phyloP scores from a whole-genome alignment of 1,140 invertebrate species.

The Macrostomum lignano region DNA sequence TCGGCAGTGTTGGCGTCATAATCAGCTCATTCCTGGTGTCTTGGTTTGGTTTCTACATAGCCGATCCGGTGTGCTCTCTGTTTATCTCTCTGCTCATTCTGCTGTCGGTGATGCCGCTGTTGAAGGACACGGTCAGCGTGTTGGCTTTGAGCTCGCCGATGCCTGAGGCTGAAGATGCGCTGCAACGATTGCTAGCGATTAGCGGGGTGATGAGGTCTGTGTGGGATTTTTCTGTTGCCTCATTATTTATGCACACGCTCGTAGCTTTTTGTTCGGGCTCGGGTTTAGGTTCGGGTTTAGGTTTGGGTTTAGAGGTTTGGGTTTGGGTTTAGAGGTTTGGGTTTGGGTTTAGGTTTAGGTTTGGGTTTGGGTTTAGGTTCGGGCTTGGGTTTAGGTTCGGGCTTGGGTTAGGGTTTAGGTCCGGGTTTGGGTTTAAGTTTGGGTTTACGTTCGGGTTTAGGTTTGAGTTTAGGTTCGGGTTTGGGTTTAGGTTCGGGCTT shows the following conservation, averaged over 20 bases:
- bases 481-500: too few relatives aligned
- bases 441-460: too few relatives aligned
- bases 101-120: conserved; percentile 32
- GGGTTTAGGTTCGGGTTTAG: neutral
- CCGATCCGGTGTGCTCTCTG: conserved; percentile 37
- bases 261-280: neutral
- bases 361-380: too few relatives aligned
- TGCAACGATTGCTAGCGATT: neutral
- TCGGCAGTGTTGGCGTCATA: conserved; percentile 36
- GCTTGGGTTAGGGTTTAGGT: too few relatives aligned
- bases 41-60: conserved; percentile 30
- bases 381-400: too few relatives aligned
- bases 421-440: too few relatives aligned
- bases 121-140: conserved; percentile 30
- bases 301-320: neutral
- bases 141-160: conserved; percentile 10
- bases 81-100: conserved; percentile 35
- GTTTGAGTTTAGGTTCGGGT: too few relatives aligned
- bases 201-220: conserved; percentile 1
- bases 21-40: conserved; percentile 2
- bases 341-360: too few relatives aligned
- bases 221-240: neutral
- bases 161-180: neutral
- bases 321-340: neutral
- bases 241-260: neutral